Evolutionary conservation across 2,797 vertebrate species (phyloP), one percentile per base, ranked within the genome.

Genomic region (Coccyzus lansbergi): DNA sequence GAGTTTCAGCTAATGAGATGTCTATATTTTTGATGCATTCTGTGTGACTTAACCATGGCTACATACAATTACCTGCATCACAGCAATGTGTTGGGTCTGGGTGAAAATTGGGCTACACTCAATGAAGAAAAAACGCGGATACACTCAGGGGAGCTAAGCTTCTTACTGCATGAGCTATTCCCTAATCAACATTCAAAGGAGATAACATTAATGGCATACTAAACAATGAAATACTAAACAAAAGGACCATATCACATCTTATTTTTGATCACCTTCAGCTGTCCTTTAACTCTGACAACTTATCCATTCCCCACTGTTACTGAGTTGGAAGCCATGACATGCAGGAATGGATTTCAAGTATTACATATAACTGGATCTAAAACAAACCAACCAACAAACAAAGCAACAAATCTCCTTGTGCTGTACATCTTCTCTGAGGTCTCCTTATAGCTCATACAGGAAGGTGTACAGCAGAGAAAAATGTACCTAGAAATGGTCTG

Each of bases 71-170:
- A 78, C 24, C 26, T 28, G 29, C 62, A 59, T 31, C 22, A 64
- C 26, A 65, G 68, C 40, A 38, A 11, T 2, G 24, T n/a, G 22
- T 24, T 2, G 1, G 2, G 19, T 44, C 28, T 67, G 0, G 0
- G 48, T 74, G 22, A 64, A 63, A 60, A 34, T 5, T 21, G 19
- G 9, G 21, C 38, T 83, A 38, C 69, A 13, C 31, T 65, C 31
- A 12, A 6, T 10, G 16, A 79, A 86, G 21, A 79, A 7, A 4
- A 90, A 88, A 86, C 12, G 6, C 22, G 12, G 10, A 5, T 56
- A 60, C 7, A 2, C 40, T 28, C 25, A 76, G 12, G 26, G 40
- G 6, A 76, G 29, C 8, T 10, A 11, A 5, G 21, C 49, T 90
- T 88, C 55, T 40, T 58, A 12, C 9, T 26, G 18, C 12, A 38